Percentiles rank a stretch among this genome's conserved stretches.
These are phyloP conservation scores for Tetragonula carbonaria DNA, from an alignment of 2,888 invertebrate genomes.

Conservation along the genomic window DNA sequence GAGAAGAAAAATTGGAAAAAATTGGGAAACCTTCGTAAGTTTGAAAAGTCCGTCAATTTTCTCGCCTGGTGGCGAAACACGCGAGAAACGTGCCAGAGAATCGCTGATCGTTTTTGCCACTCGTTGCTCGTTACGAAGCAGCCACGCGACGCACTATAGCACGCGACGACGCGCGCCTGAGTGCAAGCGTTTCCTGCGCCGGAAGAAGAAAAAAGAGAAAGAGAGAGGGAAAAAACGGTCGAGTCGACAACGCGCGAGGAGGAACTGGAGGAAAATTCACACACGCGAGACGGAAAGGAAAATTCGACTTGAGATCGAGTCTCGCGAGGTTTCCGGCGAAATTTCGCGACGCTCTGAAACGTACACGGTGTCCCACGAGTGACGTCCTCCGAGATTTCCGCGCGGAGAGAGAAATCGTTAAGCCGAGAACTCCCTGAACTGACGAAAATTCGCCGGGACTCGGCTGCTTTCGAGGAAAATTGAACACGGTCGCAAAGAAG, in stretches of 20 bases:
- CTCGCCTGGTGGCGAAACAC: constrained; percentile 8
- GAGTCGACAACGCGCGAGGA: neutral
- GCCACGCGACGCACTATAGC: constrained; percentile 34
- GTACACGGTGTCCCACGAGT: constrained; percentile 5
- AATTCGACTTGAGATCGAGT: neutral
- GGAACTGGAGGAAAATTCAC: neutral
- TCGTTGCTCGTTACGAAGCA: constrained; percentile 42
- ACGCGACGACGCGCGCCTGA: constrained; percentile 40
- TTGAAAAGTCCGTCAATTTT: neutral
- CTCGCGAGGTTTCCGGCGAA: neutral
- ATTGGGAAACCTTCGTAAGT: neutral
- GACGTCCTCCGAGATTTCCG: constrained; percentile 16
- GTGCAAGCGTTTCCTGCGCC: neutral
- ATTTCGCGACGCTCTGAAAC: neutral
- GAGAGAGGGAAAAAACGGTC: neutral
- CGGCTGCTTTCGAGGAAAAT: constrained; percentile 8
- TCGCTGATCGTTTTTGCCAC: constrained; percentile 55
- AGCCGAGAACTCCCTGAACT: constrained; percentile 11
- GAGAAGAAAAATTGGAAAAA: neutral
- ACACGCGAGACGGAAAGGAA: neutral
- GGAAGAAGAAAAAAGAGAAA: neutral
- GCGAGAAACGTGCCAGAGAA: constrained; percentile 38
- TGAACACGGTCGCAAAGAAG: neutral
- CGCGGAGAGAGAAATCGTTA: constrained; percentile 29
- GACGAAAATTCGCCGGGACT: constrained; percentile 27